A percentile compares a stretch with the other conserved stretches of the same genome.
Evolutionary conservation across 2,113 vertebrate genomes (phyloP).

Genomic region (Aptenodytes patagonicus): DNA sequence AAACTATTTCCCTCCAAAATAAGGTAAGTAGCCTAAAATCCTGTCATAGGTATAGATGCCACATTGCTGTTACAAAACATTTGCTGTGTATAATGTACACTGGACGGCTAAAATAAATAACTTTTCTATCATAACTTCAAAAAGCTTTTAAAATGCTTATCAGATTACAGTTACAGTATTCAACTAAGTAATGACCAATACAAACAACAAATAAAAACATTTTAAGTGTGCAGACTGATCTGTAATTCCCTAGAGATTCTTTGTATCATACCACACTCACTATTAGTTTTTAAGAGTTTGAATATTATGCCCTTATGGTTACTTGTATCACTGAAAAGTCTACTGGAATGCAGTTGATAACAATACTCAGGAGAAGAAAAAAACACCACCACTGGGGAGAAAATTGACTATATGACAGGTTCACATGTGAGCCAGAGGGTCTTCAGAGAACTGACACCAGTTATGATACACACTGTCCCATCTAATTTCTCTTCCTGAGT

Average conservation of each 20-base stretch:
- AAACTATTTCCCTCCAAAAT: not conserved
- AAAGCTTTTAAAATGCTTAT: not conserved
- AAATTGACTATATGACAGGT: not conserved
- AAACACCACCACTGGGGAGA: not conserved
- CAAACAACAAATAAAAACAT: not conserved
- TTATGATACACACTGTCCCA: not conserved
- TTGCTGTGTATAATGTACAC: not conserved
- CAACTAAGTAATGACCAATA: not conserved
- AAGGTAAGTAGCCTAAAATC: not conserved
- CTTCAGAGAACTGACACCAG: not conserved
- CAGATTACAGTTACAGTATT: not conserved
- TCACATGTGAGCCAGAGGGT: not conserved
- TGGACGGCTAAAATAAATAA: not conserved
- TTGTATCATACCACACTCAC: not conserved
- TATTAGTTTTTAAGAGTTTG: not conserved
- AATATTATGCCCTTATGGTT: not conserved
- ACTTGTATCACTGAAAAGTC: not conserved
- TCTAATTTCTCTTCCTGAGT: not conserved
- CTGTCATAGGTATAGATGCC: not conserved
- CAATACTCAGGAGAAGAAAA: not conserved
- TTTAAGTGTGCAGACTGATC: not conserved
- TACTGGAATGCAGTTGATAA: not conserved
- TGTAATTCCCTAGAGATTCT: not conserved
- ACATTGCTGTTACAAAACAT: not conserved
- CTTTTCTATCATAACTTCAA: not conserved